Conservation (phyloP, 1,140 invertebrate genomes). For the Lepeophtheirus salmonis region DNA sequence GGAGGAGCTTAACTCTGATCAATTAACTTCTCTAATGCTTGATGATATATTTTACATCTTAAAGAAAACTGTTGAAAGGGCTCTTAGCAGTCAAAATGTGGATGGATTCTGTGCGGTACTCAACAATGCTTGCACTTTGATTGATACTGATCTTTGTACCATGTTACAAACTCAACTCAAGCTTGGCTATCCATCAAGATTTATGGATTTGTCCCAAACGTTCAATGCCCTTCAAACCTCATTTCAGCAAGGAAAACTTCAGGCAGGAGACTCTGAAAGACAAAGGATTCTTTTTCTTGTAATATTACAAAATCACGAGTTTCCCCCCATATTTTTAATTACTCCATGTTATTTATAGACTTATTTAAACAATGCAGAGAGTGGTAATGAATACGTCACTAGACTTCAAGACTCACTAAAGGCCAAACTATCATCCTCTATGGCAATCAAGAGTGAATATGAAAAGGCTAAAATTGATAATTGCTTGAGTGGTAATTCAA, state of each 20-base stretch:
- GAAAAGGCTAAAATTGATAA: conserved; percentile 9
- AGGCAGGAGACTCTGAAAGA: conserved; percentile 59
- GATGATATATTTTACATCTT: conserved; percentile 97
- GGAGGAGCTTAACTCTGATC: conserved; percentile 36
- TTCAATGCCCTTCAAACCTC: conserved; percentile 53
- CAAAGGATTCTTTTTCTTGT: conserved; percentile 47
- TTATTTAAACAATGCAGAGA: too few species aligned
- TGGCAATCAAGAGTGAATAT: background rate
- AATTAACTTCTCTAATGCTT: conserved; percentile 72
- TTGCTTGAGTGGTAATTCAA: background rate
- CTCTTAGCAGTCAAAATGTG: conserved; percentile 67
- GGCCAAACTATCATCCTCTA: conserved; percentile 10
- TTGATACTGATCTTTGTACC: conserved; percentile 67
- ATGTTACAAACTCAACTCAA: conserved; percentile 57
- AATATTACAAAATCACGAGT: too few species aligned
- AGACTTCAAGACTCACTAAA: background rate
- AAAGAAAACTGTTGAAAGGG: conserved; percentile 50
- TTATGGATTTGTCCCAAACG: conserved; percentile 27
- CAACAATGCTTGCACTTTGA: conserved; percentile 69
- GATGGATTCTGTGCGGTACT: conserved; percentile 91
- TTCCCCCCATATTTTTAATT: too few species aligned
- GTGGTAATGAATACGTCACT: conserved; percentile 17
- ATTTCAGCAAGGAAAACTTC: conserved; percentile 52
- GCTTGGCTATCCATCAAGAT: conserved; percentile 35
- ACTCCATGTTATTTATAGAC: too few species aligned